Conservation (phyloP, 2,113 vertebrate genomes). For the Ctenodactylus gundi region DNA sequence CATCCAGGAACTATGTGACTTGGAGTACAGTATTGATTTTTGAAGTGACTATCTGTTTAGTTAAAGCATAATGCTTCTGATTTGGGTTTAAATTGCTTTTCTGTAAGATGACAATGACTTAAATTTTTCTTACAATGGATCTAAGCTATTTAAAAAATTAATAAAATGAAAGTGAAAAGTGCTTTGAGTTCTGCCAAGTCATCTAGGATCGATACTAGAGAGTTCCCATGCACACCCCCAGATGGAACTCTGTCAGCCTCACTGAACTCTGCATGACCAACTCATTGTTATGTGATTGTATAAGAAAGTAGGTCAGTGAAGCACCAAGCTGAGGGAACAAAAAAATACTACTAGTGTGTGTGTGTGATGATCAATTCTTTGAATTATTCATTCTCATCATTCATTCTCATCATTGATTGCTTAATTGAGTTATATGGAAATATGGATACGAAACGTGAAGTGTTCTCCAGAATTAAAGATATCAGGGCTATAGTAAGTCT, state of each 20-base stretch:
- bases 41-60: not conserved
- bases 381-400: slow-evolving; percentile 65
- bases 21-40: not conserved
- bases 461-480: not conserved
- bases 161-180: slow-evolving; percentile 40
- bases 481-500: not conserved
- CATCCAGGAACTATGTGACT: not conserved
- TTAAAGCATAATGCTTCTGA: not conserved
- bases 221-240: not conserved
- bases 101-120: not conserved
- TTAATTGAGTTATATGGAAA: slow-evolving; percentile 40
- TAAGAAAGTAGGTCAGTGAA: slow-evolving; percentile 70
- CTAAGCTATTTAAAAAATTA: not conserved
- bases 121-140: not conserved
- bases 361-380: slow-evolving; percentile 56
- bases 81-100: not conserved
- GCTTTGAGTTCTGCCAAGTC: not conserved
- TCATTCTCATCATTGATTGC: slow-evolving; percentile 65
- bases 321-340: not conserved
- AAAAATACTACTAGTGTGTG: not conserved
- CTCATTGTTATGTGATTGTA: slow-evolving; percentile 36
- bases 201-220: not conserved
- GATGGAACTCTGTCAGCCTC: slow-evolving; percentile 56
- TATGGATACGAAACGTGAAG: slow-evolving; percentile 35
- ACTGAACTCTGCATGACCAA: slow-evolving; percentile 23